Evolutionary conservation across 2,888 invertebrate genomes (phyloP).

Genomic region (Harmothoe impar): DNA sequence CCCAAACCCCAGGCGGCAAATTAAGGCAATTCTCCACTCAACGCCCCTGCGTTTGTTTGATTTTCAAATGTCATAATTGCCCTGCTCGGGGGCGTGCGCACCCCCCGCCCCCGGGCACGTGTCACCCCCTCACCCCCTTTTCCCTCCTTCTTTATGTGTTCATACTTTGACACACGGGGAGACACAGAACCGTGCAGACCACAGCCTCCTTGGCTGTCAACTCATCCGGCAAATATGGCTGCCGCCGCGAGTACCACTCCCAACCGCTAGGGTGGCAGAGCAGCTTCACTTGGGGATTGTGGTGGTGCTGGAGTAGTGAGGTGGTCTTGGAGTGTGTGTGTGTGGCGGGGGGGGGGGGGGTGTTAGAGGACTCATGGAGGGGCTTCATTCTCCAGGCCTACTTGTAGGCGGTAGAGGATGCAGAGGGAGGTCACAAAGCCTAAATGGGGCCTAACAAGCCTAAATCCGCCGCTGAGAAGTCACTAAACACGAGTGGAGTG

Average conservation of each 20-base stretch:
- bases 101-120: conserved; percentile 39
- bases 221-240: neutral
- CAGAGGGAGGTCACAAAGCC: conserved; percentile 2
- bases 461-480: conserved; percentile 20
- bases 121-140: conserved; percentile 20
- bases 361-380: too few species aligned
- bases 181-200: neutral
- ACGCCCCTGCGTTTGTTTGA: conserved; percentile 41
- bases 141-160: neutral
- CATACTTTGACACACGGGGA: too few species aligned
- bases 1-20: neutral
- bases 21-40: conserved; percentile 39
- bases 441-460: conserved; percentile 46
- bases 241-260: neutral
- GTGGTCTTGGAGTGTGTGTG: too few species aligned
- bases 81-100: conserved; percentile 16
- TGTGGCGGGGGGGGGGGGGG: too few species aligned
- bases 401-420: neutral
- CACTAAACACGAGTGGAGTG: conserved; percentile 3
- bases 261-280: neutral
- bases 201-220: neutral
- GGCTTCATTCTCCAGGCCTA: neutral
- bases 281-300: too few species aligned
- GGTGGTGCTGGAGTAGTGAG: too few species aligned
- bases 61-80: conserved; percentile 61